A percentile compares a stretch with the other conserved stretches of the same genome.
Evolutionary conservation across 2,888 invertebrate species (phyloP).

Genomic region (Balanococcus diminutus): DNA sequence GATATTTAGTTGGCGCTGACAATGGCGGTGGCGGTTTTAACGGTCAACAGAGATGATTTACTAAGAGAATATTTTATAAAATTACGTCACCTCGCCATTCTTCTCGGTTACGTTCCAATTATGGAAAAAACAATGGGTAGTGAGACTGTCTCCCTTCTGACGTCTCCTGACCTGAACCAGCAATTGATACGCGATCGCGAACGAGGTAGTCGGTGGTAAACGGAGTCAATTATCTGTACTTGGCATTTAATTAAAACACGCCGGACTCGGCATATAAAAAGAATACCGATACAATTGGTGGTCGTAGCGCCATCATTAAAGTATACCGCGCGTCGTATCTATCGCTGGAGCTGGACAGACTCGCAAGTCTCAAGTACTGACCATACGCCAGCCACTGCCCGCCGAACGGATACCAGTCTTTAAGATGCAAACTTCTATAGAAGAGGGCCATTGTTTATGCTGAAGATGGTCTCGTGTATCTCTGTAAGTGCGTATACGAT

Average conservation of each 20-base stretch:
- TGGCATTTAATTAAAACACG: background rate
- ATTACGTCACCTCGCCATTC: background rate
- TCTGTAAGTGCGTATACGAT: too few relatives aligned
- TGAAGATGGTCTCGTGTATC: background rate
- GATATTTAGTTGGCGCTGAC: background rate
- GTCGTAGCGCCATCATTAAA: slow-evolving; percentile 5
- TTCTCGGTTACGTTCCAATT: slow-evolving; percentile 27
- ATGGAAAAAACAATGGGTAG: background rate
- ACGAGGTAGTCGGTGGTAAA: background rate
- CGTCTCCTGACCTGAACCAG: background rate
- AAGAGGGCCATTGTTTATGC: background rate
- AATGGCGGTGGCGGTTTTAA: background rate
- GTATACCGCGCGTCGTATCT: background rate
- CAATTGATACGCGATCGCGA: background rate
- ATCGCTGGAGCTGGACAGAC: too few relatives aligned
- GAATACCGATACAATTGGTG: background rate
- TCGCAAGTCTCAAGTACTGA: background rate
- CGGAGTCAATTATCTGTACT: slow-evolving; percentile 11
- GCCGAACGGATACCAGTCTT: background rate
- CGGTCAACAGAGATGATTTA: background rate
- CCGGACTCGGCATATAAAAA: background rate
- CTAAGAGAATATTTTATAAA: background rate
- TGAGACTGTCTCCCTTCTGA: background rate
- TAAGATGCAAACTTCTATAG: background rate
- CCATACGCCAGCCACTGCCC: background rate